These are phyloP conservation scores for Heliconius hermathena DNA, from an alignment of 1,140 invertebrate genomes.

Conservation along the genomic window DNA sequence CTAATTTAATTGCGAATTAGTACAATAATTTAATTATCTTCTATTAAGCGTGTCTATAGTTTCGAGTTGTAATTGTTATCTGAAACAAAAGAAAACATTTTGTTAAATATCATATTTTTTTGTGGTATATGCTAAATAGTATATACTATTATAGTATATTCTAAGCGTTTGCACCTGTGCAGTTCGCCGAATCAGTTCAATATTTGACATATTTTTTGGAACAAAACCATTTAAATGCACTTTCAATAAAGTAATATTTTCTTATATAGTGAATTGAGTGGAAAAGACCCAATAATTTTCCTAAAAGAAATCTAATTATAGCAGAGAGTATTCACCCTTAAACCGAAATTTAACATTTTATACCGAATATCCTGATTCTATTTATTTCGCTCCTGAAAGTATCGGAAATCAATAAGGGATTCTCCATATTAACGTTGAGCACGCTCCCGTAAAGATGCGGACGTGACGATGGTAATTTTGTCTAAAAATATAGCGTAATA, in stretches of 20 bases:
- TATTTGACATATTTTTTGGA: not conserved
- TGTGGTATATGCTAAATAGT: too few species aligned
- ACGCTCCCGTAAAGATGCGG: slow-evolving; percentile 39
- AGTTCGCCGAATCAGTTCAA: too few species aligned
- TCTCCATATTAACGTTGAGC: slow-evolving; percentile 40
- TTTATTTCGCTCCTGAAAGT: slow-evolving; percentile 38
- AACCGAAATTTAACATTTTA: slow-evolving; percentile 39
- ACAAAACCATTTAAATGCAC: not conserved
- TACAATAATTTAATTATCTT: slow-evolving; percentile 1
- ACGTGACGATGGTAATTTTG: slow-evolving; percentile 41
- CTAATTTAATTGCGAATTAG: slow-evolving; percentile 14
- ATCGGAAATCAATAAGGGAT: slow-evolving; percentile 45
- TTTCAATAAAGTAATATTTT: not conserved
- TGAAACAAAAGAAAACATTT: slow-evolving; percentile 41
- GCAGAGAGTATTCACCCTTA: slow-evolving; percentile 20
- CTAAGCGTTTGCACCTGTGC: too few species aligned
- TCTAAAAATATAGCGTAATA: slow-evolving; percentile 39
- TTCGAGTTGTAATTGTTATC: slow-evolving; percentile 16
- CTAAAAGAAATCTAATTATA: slow-evolving; percentile 30
- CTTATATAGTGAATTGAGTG: not conserved
- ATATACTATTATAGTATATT: too few species aligned
- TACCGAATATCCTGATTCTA: slow-evolving; percentile 39
- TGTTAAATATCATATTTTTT: slow-evolving; percentile 1
- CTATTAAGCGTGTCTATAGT: slow-evolving; percentile 9
- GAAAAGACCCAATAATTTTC: slow-evolving; percentile 22